Evolutionary conservation across 2,113 vertebrate species (phyloP).

Genomic region (Ginglymostoma cirratum): DNA sequence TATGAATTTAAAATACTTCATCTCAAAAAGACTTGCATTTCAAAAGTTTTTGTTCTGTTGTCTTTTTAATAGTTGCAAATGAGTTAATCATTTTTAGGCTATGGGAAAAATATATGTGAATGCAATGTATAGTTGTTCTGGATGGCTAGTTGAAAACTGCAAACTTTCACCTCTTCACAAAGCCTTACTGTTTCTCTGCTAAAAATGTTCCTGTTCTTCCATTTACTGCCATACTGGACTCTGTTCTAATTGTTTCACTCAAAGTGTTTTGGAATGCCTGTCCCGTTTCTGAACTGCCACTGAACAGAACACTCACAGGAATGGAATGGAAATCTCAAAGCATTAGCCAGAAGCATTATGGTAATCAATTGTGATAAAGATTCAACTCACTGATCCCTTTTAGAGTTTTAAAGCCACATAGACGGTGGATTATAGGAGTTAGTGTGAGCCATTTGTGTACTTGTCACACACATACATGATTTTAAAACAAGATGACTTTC

Average conservation of each 20-base stretch:
- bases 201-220: background rate
- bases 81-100: background rate
- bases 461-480: slow-evolving; percentile 18
- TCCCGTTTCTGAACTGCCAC: slow-evolving; percentile 7
- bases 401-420: background rate
- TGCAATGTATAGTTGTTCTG: background rate
- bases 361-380: slow-evolving; percentile 19
- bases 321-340: slow-evolving; percentile 4
- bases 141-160: background rate
- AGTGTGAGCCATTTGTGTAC: slow-evolving; percentile 14
- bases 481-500: slow-evolving; percentile 18
- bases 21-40: background rate
- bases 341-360: slow-evolving; percentile 12
- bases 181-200: slow-evolving; percentile 14
- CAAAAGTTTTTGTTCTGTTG: background rate
- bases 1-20: background rate
- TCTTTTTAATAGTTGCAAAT: background rate
- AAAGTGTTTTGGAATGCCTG: slow-evolving; percentile 20
- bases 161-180: slow-evolving; percentile 11
- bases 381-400: slow-evolving; percentile 32
- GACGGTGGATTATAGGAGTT: slow-evolving; percentile 20
- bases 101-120: background rate
- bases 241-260: slow-evolving; percentile 18
- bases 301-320: background rate
- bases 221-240: slow-evolving; percentile 15